These are phyloP conservation scores for Aethina tumida DNA, from an alignment of 1,140 invertebrate species.

Conservation along the genomic window DNA sequence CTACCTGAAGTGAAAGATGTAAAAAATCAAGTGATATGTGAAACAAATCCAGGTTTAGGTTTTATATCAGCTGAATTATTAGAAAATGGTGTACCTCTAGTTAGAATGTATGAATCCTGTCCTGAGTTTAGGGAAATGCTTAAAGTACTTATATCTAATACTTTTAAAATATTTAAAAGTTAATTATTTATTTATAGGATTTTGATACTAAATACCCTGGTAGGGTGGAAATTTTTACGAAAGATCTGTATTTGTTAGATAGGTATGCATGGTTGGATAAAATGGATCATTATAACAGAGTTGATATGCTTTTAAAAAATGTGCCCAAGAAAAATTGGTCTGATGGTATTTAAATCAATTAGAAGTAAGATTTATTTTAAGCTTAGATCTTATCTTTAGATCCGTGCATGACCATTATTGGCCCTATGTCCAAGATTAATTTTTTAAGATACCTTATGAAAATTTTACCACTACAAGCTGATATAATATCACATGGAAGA, in stretches of 20 bases:
- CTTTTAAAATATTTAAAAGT: conserved; percentile 2
- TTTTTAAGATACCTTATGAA: conserved; percentile 27
- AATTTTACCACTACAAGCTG: conserved; percentile 24
- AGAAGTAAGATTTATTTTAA: conserved; percentile 1
- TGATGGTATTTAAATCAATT: conserved; percentile 21
- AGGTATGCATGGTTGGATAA: conserved; percentile 24
- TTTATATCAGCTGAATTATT: conserved; percentile 26
- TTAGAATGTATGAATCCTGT: conserved; percentile 28
- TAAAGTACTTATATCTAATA: conserved; percentile 17
- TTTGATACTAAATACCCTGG: conserved; percentile 10
- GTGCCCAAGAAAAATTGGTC: conserved; percentile 29
- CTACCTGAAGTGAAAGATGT: too few species aligned
- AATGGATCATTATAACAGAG: conserved; percentile 24
- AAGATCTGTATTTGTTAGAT: conserved; percentile 24
- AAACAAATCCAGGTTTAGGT: conserved; percentile 29
- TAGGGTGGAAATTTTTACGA: conserved; percentile 23
- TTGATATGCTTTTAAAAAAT: conserved; percentile 20
- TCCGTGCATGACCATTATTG: conserved; percentile 26
- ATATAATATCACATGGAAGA: conserved; percentile 22
- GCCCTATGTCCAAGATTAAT: conserved; percentile 19
- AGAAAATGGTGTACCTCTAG: conserved; percentile 13
- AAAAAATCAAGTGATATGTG: conserved; percentile 23
- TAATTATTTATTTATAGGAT: conserved; percentile 9
- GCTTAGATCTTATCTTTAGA: conserved; percentile 16
- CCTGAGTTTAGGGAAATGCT: conserved; percentile 22